Base-by-base conservation (phyloP, 2,113 vertebrate genomes). In the Colossoma macropomum region DNA sequence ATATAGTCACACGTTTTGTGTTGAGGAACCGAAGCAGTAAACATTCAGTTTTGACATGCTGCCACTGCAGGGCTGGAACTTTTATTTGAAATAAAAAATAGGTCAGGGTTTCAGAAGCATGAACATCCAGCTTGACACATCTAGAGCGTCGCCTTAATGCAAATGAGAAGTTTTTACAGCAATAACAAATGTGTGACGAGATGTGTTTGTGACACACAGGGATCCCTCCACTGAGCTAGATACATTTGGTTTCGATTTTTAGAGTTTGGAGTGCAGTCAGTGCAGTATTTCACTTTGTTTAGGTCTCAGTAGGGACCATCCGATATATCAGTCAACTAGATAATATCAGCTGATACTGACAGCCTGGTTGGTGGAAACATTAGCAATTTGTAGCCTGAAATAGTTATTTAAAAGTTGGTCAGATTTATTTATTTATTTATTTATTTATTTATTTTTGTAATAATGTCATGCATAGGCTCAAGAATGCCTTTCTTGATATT, bases 101-200 rank as follows among this genome's bases (percentile, higher is more conserved):
- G 82, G 48, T 21, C 77, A 69, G 21, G 32, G 63, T 80, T 77
- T 75, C 65, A 38, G 79, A 54, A 60, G 28, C 30, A 4, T 66
- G 70, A 81, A 81, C 48, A 79, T 84, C 68, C 17, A 63, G 48
- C 13, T 9, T 84, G 83, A 80, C 83, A 69, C 50, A 80, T 84
- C 77, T 84, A 79, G 83, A 75, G 28, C 32, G 0, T 16, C 30
- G 52, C 17, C 65, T 48, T 78, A 30, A 78, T 78, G 62, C 62
- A 78, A 48, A 30, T 79, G n/a, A 50, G n/a, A 30, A 7, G 38
- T 66, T 41, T 45, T 34, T 27, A 45, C 21, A 25, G 38, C 23
- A 75, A 74, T 62, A 72, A 71, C 66, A 50, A 56, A 32, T 23
- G 74, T 34, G 54, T 59, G 74, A 76, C 6, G 30, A 60, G 74